Evolutionary conservation across 2,113 vertebrate species (phyloP), one percentile per base, ranked within the genome.

Genomic region (Stigmatopora nigra): DNA sequence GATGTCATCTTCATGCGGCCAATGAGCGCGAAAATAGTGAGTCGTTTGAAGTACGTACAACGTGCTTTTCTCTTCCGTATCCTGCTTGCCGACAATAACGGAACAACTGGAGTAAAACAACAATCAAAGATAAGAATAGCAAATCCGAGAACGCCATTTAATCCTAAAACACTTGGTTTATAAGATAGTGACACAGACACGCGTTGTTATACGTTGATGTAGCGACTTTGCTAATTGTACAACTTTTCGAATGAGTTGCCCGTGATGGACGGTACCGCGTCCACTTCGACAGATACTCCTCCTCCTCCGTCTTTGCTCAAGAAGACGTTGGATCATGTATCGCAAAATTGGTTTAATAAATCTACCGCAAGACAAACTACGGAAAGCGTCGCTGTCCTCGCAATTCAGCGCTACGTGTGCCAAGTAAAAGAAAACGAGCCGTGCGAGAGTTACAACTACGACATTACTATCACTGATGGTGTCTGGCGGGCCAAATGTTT

Each of bases 391-490:
- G 81, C 82, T 22, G 83, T 89, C 6, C 1, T 87, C 0, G 63
- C 81, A 0, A 46, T 89, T 0, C 84, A 82, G 76, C 69, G 83
- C 46, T 86, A 88, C 16, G 25, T 89, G 20, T 69, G 70, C 0
- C 82, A 86, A 38, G 55, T 67, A 1, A 16, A 19, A 0, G 75
- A 70, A 0, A 67, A 41, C 3, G 69, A 67, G 5, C 59, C 47
- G 16, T 12, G 19, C 1, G 77, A 82, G 31, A 22, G 0, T 66
- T 86, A 67, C 73, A 72, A 63, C 69, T 93, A 91, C 71, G 92
- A 93, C 15, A 64, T 95, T 75, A 95, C 90, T 0, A 19, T 95
- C 4, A 90, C 88, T 0, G 93, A 94, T 15, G 92, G 93, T 5
- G 67, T 70, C 0, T 86, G 76, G 69, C 71, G 66, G 58, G 83